Percentiles rank a stretch among this genome's conserved stretches.
Conservation (phyloP, 1,140 invertebrate genomes). For the Pararge aegeria region DNA sequence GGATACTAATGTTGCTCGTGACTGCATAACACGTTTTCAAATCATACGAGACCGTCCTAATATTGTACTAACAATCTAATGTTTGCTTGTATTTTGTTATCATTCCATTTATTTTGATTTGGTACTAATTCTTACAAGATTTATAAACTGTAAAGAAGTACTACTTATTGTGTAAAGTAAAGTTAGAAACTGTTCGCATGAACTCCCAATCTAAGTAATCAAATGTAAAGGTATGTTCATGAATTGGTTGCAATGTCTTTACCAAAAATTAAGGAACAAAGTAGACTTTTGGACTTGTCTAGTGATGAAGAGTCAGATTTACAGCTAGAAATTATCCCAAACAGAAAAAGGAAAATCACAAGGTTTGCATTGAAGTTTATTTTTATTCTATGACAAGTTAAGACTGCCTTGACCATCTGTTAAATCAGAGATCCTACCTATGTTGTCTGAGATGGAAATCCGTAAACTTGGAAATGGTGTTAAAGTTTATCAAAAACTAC, state of each 20-base stretch:
- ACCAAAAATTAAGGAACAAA: conserved; percentile 81
- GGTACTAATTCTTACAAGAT: background rate
- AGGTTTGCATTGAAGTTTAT: conserved; percentile 40
- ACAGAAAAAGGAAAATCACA: conserved; percentile 79
- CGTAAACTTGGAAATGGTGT: too few relatives aligned
- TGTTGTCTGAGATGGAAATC: too few relatives aligned
- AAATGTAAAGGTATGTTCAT: conserved; percentile 48
- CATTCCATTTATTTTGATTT: conserved; percentile 1
- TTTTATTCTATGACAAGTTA: too few relatives aligned
- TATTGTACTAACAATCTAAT: background rate
- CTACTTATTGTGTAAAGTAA: too few relatives aligned
- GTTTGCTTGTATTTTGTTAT: background rate
- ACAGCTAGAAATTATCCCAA: conserved; percentile 81
- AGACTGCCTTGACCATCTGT: too few relatives aligned
- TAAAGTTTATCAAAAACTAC: too few relatives aligned
- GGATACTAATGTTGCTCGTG: background rate
- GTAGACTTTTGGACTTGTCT: conserved; percentile 82
- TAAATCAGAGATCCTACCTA: too few relatives aligned
- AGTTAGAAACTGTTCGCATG: background rate
- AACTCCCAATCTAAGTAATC: background rate
- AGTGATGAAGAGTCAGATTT: conserved; percentile 82
- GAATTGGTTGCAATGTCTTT: conserved; percentile 57
- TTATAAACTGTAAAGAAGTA: too few relatives aligned
- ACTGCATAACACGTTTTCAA: background rate
- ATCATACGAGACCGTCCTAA: background rate